Percentiles rank a stretch among this genome's conserved stretches.
These are phyloP conservation scores for Diadema setosum DNA, from an alignment of 35 echinoderm and acorn worm genomes.

Conservation along the genomic window DNA sequence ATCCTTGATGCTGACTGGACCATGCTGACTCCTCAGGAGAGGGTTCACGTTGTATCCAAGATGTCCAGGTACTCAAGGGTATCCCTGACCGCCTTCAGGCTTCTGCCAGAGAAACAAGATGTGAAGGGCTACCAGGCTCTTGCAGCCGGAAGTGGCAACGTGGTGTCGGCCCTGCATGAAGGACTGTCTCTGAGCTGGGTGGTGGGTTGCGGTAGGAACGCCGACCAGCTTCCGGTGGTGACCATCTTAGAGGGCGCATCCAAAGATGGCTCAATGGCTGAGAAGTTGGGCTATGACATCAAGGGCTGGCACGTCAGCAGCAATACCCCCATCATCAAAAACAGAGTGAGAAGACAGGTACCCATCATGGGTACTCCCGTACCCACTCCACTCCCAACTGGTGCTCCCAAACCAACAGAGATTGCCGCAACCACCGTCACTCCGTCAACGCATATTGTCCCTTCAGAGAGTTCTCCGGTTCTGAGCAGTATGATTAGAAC, in stretches of 20 bases:
- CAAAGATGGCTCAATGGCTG: slow-evolving; percentile 89
- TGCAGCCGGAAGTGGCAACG: slow-evolving; percentile 80
- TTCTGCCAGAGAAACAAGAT: slow-evolving; percentile 74
- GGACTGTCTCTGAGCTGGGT: slow-evolving; percentile 89
- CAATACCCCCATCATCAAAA: slow-evolving; percentile 29
- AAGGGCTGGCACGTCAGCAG: slow-evolving; percentile 89
- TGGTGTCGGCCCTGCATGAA: slow-evolving; percentile 26
- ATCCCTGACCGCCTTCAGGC: slow-evolving; percentile 59
- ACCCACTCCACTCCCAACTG: slow-evolving; percentile 58
- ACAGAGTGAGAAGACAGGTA: slow-evolving; percentile 74
- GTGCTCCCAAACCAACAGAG: neutral
- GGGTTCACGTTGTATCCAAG: slow-evolving; percentile 60
- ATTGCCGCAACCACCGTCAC: neutral
- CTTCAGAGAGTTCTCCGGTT: slow-evolving; percentile 27
- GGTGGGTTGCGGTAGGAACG: slow-evolving; percentile 82
- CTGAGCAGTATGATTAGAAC: slow-evolving; percentile 16
- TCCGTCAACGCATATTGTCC: slow-evolving; percentile 3
- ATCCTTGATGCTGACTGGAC: slow-evolving; percentile 97
- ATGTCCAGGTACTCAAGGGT: slow-evolving; percentile 96
- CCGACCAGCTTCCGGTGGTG: slow-evolving; percentile 84
- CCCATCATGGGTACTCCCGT: slow-evolving; percentile 65
- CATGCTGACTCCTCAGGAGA: slow-evolving; percentile 38
- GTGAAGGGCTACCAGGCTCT: slow-evolving; percentile 43
- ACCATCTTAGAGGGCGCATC: slow-evolving; percentile 77
- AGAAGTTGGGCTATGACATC: slow-evolving; percentile 77